phyloP scores from a whole-genome alignment of 2,888 invertebrate species.

The Eurytoma californica region DNA sequence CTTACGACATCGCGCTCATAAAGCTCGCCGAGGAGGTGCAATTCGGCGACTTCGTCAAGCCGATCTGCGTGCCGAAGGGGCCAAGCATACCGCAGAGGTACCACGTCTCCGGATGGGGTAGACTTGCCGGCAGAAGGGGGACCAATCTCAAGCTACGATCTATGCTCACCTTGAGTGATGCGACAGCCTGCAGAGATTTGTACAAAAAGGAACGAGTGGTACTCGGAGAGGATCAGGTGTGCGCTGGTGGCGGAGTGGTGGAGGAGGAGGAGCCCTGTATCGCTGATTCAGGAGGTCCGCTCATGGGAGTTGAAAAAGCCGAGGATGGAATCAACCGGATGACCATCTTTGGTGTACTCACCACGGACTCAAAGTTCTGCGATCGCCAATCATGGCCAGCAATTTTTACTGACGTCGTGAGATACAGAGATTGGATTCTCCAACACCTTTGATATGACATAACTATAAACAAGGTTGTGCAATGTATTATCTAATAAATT shows the following conservation, averaged over 20 bases:
- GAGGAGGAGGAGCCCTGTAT: slow-evolving; percentile 24
- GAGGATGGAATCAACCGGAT: slow-evolving; percentile 66
- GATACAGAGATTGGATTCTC: slow-evolving; percentile 37
- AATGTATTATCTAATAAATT: not conserved
- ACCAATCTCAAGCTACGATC: slow-evolving; percentile 23
- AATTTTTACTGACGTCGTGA: slow-evolving; percentile 29
- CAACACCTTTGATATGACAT: not conserved
- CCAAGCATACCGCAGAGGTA: slow-evolving; percentile 14
- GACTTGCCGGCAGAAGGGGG: slow-evolving; percentile 14
- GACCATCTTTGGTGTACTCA: slow-evolving; percentile 41
- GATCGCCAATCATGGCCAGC: slow-evolving; percentile 27
- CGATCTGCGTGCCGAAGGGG: slow-evolving; percentile 41
- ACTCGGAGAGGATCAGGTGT: slow-evolving; percentile 41
- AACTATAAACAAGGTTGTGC: not conserved
- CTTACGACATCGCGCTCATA: slow-evolving; percentile 29
- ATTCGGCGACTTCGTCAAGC: not conserved
- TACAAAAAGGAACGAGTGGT: not conserved
- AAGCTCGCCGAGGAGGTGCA: not conserved
- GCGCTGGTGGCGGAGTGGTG: slow-evolving; percentile 15
- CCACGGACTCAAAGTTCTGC: slow-evolving; percentile 44
- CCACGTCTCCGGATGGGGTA: slow-evolving; percentile 48
- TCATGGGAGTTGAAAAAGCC: slow-evolving; percentile 74
- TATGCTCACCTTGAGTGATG: not conserved
- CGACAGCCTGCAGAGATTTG: not conserved
- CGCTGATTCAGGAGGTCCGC: slow-evolving; percentile 76